phyloP scores from a whole-genome alignment of 1,140 invertebrate genomes.

The Druon quercuslanigerum region DNA sequence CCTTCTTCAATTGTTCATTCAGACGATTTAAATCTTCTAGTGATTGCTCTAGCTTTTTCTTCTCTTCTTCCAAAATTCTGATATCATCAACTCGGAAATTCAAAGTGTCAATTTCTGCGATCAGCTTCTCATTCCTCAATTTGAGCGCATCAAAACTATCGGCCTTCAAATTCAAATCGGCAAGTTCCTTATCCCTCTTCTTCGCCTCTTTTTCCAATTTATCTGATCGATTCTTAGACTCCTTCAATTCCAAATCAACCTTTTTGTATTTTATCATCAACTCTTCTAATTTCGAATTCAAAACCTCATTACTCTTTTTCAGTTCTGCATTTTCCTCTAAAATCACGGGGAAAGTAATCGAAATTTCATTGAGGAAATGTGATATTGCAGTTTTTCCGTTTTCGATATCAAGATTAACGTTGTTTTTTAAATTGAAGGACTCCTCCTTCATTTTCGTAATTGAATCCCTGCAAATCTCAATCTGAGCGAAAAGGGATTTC shows the following conservation, averaged over 20 bases:
- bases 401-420: conserved; percentile 40
- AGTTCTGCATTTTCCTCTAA: conserved; percentile 38
- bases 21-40: conserved; percentile 37
- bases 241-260: conserved; percentile 64
- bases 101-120: conserved; percentile 56
- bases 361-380: background rate
- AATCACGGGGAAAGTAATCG: background rate
- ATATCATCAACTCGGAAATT: conserved; percentile 52
- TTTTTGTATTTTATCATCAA: conserved; percentile 59
- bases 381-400: background rate
- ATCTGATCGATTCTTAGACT: conserved; percentile 50
- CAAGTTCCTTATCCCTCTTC: conserved; percentile 65
- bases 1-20: conserved; percentile 39
- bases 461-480: conserved; percentile 34
- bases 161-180: conserved; percentile 64
- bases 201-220: conserved; percentile 60
- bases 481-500: conserved; percentile 10
- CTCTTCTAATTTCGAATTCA: conserved; percentile 61
- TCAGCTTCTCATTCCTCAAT: conserved; percentile 49
- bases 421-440: conserved; percentile 41
- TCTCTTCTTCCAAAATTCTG: conserved; percentile 33
- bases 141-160: conserved; percentile 44
- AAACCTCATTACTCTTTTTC: conserved; percentile 23
- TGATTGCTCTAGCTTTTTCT: background rate
- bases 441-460: conserved; percentile 44